A percentile compares a stretch with the other conserved stretches of the same genome.
These are phyloP conservation scores for Drosophila truncata DNA, from an alignment of 1,140 invertebrate species.

Conservation along the genomic window DNA sequence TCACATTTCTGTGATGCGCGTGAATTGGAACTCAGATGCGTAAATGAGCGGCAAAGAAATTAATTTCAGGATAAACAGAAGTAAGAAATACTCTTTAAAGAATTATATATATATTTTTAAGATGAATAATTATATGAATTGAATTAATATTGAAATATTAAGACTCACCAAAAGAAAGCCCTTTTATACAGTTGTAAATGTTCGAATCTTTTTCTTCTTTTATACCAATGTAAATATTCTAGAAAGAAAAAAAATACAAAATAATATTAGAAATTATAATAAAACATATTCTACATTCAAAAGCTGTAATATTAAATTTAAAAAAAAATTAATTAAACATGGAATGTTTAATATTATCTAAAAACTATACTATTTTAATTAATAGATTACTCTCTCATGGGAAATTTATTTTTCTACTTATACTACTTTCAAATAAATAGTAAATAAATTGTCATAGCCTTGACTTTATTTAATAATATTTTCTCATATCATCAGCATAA, in stretches of 20 bases:
- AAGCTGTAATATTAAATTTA: too few species aligned
- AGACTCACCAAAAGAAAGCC: background rate
- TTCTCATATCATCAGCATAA: background rate
- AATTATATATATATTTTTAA: too few species aligned
- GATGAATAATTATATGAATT: too few species aligned
- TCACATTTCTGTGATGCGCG: slow-evolving; percentile 77
- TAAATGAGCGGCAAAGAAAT: slow-evolving; percentile 35
- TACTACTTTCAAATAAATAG: background rate
- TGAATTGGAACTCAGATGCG: slow-evolving; percentile 62
- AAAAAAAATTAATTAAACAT: too few species aligned
- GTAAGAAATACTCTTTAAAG: slow-evolving; percentile 7
- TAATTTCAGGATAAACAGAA: background rate
- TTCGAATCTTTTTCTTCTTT: too few species aligned
- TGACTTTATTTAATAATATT: background rate
- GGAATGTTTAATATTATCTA: too few species aligned
- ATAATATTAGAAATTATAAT: background rate
- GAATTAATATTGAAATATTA: background rate
- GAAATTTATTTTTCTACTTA: background rate
- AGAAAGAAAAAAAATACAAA: background rate
- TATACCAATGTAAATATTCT: background rate
- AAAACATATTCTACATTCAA: too few species aligned
- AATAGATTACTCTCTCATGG: too few species aligned
- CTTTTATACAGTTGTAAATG: background rate
- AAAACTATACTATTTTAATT: too few species aligned
- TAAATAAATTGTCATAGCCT: background rate